Conservation (phyloP, 2,888 invertebrate species). For the Lypha dubia region DNA sequence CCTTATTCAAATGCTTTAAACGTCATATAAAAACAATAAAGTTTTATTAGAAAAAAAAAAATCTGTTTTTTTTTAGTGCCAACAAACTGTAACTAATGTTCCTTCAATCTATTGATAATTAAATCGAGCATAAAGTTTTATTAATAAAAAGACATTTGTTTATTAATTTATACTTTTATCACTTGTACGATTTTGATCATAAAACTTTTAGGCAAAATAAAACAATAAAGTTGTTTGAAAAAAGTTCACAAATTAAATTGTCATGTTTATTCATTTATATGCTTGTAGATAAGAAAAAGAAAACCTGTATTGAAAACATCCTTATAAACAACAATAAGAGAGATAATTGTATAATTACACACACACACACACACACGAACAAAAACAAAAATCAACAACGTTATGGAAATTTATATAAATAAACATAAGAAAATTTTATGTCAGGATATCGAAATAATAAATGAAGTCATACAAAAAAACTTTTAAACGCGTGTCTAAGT, state of each 20-base stretch:
- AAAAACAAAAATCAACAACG: not conserved
- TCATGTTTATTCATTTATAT: not conserved
- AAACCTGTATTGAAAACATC: not conserved
- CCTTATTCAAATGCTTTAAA: no score
- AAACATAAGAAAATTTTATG: slow-evolving; percentile 34
- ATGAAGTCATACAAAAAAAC: slow-evolving; percentile 65
- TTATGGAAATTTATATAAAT: not conserved
- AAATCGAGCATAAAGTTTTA: slow-evolving; percentile 57
- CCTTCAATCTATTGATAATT: slow-evolving; percentile 58
- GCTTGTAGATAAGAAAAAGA: slow-evolving; percentile 2
- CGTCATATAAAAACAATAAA: slow-evolving; percentile 30
- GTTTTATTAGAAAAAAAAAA: not conserved
- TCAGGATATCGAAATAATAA: slow-evolving; percentile 58
- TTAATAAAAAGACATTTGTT: slow-evolving; percentile 48
- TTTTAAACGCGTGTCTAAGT: slow-evolving; percentile 57
- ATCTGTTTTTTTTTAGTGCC: slow-evolving; percentile 15
- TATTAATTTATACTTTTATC: slow-evolving; percentile 11
- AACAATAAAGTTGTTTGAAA: slow-evolving; percentile 14
- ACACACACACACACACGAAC: slow-evolving; percentile 36
- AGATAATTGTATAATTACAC: slow-evolving; percentile 32
- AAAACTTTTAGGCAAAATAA: slow-evolving; percentile 35
- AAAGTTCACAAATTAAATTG: slow-evolving; percentile 24
- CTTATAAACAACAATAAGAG: not conserved
- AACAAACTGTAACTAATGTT: slow-evolving; percentile 53
- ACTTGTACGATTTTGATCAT: slow-evolving; percentile 8